These are phyloP conservation scores for Orthonyx spaldingii DNA, from an alignment of 2,113 vertebrate species.

Conservation along the genomic window DNA sequence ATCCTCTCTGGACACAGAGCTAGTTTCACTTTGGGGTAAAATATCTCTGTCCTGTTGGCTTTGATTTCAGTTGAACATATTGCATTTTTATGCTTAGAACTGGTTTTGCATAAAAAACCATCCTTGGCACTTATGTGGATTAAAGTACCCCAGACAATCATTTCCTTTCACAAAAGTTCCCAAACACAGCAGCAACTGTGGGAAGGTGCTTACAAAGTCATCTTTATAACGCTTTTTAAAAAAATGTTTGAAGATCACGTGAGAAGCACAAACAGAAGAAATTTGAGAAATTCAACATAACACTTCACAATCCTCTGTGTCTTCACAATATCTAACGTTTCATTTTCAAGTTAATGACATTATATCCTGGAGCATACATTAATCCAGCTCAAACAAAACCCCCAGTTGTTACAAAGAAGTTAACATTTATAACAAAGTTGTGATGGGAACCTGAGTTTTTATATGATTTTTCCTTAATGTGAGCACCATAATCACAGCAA, in stretches of 20 bases:
- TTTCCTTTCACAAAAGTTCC: slow-evolving; percentile 16
- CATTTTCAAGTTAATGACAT: neutral
- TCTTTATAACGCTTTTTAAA: neutral
- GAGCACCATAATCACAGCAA: neutral
- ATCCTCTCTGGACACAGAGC: fast-evolving
- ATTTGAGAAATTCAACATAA: neutral
- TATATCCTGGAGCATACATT: neutral
- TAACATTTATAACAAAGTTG: neutral
- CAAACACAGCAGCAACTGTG: neutral
- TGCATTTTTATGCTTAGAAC: neutral
- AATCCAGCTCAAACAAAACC: neutral
- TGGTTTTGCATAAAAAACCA: neutral
- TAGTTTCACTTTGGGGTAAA: neutral
- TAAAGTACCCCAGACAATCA: neutral
- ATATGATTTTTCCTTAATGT: neutral
- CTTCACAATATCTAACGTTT: neutral
- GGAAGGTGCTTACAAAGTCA: neutral
- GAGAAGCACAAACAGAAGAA: neutral
- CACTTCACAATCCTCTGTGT: neutral
- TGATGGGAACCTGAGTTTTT: neutral
- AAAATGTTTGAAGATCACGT: neutral
- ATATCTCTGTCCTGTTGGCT: neutral
- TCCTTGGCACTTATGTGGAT: neutral
- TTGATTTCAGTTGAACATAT: neutral
- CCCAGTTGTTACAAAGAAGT: neutral